Percentiles rank a stretch among this genome's conserved stretches.
These are phyloP conservation scores for Cybosia mesomella DNA, from an alignment of 2,888 invertebrate species.

Conservation along the genomic window DNA sequence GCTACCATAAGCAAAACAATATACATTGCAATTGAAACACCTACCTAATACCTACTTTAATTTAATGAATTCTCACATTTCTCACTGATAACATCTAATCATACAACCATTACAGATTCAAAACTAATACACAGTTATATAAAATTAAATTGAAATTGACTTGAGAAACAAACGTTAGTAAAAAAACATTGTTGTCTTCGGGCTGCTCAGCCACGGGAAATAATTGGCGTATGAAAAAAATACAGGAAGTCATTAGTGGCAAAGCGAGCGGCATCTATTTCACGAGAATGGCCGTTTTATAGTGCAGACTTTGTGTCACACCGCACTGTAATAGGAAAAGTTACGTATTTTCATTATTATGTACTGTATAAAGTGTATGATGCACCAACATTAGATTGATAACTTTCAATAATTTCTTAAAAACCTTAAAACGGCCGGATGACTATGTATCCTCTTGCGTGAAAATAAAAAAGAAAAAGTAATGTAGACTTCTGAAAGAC, in stretches of 20 bases:
- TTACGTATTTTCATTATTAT: background rate
- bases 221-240: constrained; percentile 83
- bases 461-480: too few relatives aligned
- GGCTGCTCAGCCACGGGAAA: constrained; percentile 77
- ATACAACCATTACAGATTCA: constrained; percentile 22
- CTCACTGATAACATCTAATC: constrained; percentile 26
- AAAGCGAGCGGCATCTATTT: constrained; percentile 80
- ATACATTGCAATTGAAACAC: background rate
- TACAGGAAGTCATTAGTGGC: constrained; percentile 85
- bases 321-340: constrained; percentile 51
- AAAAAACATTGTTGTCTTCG: constrained; percentile 68
- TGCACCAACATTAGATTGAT: background rate
- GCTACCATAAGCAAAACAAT: background rate
- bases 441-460: too few relatives aligned
- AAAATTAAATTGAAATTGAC: constrained; percentile 62
- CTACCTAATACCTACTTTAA: background rate
- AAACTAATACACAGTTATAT: constrained; percentile 30
- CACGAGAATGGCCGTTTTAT: constrained; percentile 67
- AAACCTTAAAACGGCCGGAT: too few relatives aligned
- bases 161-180: constrained; percentile 53
- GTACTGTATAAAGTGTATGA: background rate
- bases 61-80: constrained; percentile 5
- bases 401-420: too few relatives aligned
- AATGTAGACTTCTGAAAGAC: too few relatives aligned
- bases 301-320: constrained; percentile 63